Evolutionary conservation across 2,888 invertebrate genomes (phyloP).

Genomic region (Ormyrus nitidulus): DNA sequence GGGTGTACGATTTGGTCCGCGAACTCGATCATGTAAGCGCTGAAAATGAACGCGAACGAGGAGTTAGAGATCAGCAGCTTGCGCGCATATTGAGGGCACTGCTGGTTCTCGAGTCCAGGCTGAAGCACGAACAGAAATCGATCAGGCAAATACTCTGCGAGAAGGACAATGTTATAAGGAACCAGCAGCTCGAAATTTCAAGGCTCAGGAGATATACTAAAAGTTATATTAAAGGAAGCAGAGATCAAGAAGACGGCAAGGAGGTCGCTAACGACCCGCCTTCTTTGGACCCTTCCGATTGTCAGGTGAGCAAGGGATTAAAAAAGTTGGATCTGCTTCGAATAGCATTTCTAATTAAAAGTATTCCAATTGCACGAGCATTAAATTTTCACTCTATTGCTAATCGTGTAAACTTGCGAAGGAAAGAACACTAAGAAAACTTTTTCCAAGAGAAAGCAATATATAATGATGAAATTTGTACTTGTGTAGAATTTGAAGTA

Average conservation of each 20-base stretch:
- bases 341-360: no score
- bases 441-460: no score
- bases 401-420: no score
- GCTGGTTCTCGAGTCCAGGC: constrained; percentile 83
- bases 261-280: neutral
- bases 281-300: constrained; percentile 54
- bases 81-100: constrained; percentile 83
- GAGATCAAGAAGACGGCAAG: constrained; percentile 72
- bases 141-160: constrained; percentile 83
- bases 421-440: no score
- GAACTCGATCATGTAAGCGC: constrained; percentile 69
- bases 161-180: constrained; percentile 84
- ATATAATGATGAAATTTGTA: no score
- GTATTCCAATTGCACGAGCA: no score
- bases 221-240: constrained; percentile 80
- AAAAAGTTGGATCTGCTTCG: no score
- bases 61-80: constrained; percentile 83
- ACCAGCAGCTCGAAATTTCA: constrained; percentile 83
- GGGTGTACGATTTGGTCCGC: constrained; percentile 82
- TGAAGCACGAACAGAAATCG: constrained; percentile 84
- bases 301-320: constrained; percentile 47
- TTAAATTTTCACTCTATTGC: no score
- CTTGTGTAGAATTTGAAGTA: no score
- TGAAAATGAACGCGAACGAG: constrained; percentile 77
- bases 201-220: constrained; percentile 78